Conservation (phyloP, 1,140 invertebrate genomes). For the Lethocerus indicus region DNA sequence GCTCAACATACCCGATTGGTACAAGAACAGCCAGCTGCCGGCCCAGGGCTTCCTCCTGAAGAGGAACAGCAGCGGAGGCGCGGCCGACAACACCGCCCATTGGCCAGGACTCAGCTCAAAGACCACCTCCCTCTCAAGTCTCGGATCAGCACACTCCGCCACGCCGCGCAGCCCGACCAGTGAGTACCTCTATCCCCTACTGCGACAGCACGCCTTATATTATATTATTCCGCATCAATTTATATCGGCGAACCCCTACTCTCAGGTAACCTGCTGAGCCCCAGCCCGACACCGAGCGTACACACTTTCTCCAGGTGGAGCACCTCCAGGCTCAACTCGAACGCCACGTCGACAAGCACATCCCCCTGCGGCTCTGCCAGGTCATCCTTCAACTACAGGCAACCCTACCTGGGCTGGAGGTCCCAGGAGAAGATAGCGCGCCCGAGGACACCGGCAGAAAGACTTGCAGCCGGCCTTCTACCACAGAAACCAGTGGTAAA, state of each 20-base stretch:
- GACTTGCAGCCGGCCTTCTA: constrained; percentile 35
- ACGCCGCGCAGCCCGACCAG: constrained; percentile 22
- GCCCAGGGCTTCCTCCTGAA: constrained; percentile 30
- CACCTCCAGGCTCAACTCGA: constrained; percentile 65
- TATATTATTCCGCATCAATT: not conserved
- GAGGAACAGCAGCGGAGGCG: constrained; percentile 43
- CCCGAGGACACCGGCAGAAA: constrained; percentile 66
- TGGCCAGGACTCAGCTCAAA: constrained; percentile 59
- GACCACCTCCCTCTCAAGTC: constrained; percentile 54
- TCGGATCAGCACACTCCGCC: constrained; percentile 28
- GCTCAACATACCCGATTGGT: constrained; percentile 89
- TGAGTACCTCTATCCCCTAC: not conserved
- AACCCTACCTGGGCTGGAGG: constrained; percentile 78
- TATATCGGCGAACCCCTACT: too few species aligned
- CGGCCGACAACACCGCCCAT: constrained; percentile 19
- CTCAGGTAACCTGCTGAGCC: constrained; percentile 21
- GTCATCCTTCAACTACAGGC: constrained; percentile 45
- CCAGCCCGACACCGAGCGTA: constrained; percentile 30
- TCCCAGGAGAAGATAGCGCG: constrained; percentile 64
- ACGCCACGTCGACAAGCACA: constrained; percentile 29
- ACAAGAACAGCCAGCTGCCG: constrained; percentile 62
- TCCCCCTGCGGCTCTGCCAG: constrained; percentile 43
- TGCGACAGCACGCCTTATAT: not conserved
- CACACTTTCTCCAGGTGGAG: constrained; percentile 60
- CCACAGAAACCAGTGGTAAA: constrained; percentile 27